Evolutionary conservation across 2,888 invertebrate species (phyloP).

Genomic region (Callinectes sapidus): DNA sequence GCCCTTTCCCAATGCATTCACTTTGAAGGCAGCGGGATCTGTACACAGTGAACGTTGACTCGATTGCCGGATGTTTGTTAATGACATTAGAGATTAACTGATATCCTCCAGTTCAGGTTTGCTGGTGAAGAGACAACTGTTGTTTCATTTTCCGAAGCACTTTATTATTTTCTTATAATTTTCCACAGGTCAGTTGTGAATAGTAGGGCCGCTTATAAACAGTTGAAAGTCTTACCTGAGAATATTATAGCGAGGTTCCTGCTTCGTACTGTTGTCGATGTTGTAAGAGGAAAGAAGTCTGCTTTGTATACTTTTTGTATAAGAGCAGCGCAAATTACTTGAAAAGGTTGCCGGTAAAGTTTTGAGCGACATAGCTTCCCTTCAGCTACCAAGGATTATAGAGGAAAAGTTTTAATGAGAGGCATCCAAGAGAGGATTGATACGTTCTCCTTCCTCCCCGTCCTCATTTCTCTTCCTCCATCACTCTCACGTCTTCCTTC

Average conservation of each 20-base stretch:
- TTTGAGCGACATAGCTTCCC: constrained; percentile 33
- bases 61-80: background rate
- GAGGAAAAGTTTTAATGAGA: constrained; percentile 36
- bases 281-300: background rate
- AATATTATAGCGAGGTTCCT: background rate
- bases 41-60: background rate
- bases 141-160: background rate
- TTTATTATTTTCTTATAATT: background rate
- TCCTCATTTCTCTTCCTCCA: constrained; percentile 28
- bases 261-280: background rate
- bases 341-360: constrained; percentile 23
- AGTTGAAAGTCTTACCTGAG: background rate
- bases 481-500: constrained; percentile 6
- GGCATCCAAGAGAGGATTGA: constrained; percentile 30
- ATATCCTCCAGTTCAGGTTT: background rate
- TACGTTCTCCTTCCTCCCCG: constrained; percentile 5
- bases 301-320: constrained; percentile 9
- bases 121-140: background rate
- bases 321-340: constrained; percentile 3
- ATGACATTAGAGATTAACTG: background rate
- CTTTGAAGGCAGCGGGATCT: background rate
- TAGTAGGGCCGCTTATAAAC: background rate
- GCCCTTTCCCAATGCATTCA: background rate
- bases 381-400: constrained; percentile 26
- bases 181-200: background rate